Conservation (phyloP, 2,888 invertebrate species). For the Trichogramma evanescens region DNA sequence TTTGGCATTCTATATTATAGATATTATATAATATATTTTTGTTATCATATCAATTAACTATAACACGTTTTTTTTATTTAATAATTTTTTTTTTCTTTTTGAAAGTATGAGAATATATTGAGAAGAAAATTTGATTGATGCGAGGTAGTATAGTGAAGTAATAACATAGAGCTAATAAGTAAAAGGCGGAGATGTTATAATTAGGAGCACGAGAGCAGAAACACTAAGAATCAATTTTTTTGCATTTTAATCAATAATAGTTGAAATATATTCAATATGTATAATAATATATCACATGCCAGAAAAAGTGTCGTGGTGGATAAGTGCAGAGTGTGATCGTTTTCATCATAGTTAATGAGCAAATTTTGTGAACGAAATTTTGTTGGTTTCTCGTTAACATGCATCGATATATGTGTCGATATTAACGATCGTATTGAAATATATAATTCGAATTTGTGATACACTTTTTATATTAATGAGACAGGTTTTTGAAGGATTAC, state of each 20-base stretch:
- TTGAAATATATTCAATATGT: slow-evolving; percentile 21
- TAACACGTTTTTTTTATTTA: not conserved
- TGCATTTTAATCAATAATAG: slow-evolving; percentile 26
- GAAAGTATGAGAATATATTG: not conserved
- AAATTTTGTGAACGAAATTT: not conserved
- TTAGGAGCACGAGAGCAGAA: slow-evolving; percentile 21
- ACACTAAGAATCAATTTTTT: slow-evolving; percentile 11
- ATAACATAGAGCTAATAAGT: not conserved
- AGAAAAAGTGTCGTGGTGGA: slow-evolving; percentile 34
- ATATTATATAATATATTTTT: not conserved
- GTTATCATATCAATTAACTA: too few relatives aligned
- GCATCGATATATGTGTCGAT: too few relatives aligned
- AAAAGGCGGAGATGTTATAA: slow-evolving; percentile 11
- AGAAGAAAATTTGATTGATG: too few relatives aligned
- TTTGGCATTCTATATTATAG: not conserved
- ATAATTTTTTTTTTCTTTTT: not conserved
- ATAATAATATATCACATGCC: slow-evolving; percentile 26
- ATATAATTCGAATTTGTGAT: too few relatives aligned
- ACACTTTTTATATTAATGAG: too few relatives aligned
- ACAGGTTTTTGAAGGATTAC: too few relatives aligned
- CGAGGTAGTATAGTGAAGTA: too few relatives aligned
- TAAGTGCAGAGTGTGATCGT: slow-evolving; percentile 30
- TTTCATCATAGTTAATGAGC: not conserved
- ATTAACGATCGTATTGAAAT: too few relatives aligned
- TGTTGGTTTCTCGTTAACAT: not conserved